A percentile compares a stretch with the other conserved stretches of the same genome.
These are phyloP conservation scores for Drosophila orena DNA, from an alignment of 1,140 invertebrate genomes.

Conservation along the genomic window DNA sequence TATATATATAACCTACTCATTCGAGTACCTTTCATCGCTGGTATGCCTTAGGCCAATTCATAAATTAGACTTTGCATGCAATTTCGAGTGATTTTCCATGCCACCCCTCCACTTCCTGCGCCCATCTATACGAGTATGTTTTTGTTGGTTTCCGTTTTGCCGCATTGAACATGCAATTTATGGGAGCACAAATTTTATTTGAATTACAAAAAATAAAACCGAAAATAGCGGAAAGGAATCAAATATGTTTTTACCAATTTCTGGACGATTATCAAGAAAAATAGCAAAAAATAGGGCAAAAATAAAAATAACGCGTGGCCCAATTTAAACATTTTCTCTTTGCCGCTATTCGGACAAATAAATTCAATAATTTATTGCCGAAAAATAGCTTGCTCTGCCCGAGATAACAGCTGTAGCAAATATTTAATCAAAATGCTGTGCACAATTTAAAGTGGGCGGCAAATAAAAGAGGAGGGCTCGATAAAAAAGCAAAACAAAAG, in stretches of 20 bases:
- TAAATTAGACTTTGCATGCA: slow-evolving; percentile 73
- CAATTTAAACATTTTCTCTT: slow-evolving; percentile 19
- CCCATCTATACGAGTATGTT: slow-evolving; percentile 3
- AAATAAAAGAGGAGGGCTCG: slow-evolving; percentile 5
- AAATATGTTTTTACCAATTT: slow-evolving; percentile 79
- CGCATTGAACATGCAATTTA: slow-evolving; percentile 75
- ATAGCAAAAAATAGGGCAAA: slow-evolving; percentile 13
- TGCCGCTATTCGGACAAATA: slow-evolving; percentile 44
- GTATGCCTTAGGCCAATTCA: slow-evolving; percentile 32
- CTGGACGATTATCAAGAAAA: slow-evolving; percentile 72
- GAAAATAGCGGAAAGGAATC: slow-evolving; percentile 15
- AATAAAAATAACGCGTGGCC: slow-evolving; percentile 21
- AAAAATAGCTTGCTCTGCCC: slow-evolving; percentile 52
- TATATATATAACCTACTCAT: slow-evolving; percentile 18
- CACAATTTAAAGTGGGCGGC: slow-evolving; percentile 41
- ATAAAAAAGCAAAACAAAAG: slow-evolving; percentile 29
- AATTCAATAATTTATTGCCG: slow-evolving; percentile 73
- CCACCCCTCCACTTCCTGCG: background rate
- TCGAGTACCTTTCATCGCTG: slow-evolving; percentile 3
- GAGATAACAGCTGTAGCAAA: slow-evolving; percentile 74
- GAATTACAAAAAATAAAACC: slow-evolving; percentile 47
- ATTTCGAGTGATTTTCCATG: slow-evolving; percentile 31
- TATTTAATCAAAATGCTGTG: slow-evolving; percentile 64
- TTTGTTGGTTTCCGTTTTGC: slow-evolving; percentile 44
- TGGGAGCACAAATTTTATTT: slow-evolving; percentile 63